Evolutionary conservation across 2,888 invertebrate species (phyloP), one percentile per base, ranked within the genome.

Genomic region (Taenaris catops): DNA sequence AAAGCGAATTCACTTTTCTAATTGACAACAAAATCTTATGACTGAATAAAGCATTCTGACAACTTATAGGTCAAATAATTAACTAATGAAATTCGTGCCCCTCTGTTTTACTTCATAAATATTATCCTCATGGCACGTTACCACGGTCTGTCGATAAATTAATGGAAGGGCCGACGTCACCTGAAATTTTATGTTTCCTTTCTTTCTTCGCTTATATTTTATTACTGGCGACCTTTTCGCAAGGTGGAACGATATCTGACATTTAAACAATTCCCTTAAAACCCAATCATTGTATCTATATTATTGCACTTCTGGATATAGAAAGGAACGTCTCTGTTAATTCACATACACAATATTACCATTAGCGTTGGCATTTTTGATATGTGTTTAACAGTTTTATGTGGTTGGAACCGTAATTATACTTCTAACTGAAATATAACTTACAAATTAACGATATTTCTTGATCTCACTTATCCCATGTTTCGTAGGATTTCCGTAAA

Each of bases 81-180:
- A 80, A 71, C 72, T 81, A 79, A 81, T 81, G 80, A 80, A 75
- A 74, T 64, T 75, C 65, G 71, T 64, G 60, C 62, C 55, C 58
- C 48, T 56, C 60, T 55, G 66, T 69, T 75, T 70, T 68, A 66
- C 72, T 75, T 78, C 72, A 80, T 81, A 84, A 83, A 84, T 84
- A 83, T 79, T 79, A 75, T 70, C 72, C 67, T 81, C 79, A 81
- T 78, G 70, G 79, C 76, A 81, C 68, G 75, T 73, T 80, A 75
- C 80, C 81, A 81, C 80, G 83, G 79, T 67, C 78, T 79, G 75
- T 75, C 81, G 75, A 83, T 81, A 80, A 81, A 81, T 81, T 81
- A 80, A 80, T 81, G 72, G 75, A 72, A 75, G 73, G 75, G 59
- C 70, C 74, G 65, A 70, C 76, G 75, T 80, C 80, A 80, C 72